Evolutionary conservation across 2,888 invertebrate species (phyloP), one percentile per base, ranked within the genome.

Genomic region (Cosmia pyralina): DNA sequence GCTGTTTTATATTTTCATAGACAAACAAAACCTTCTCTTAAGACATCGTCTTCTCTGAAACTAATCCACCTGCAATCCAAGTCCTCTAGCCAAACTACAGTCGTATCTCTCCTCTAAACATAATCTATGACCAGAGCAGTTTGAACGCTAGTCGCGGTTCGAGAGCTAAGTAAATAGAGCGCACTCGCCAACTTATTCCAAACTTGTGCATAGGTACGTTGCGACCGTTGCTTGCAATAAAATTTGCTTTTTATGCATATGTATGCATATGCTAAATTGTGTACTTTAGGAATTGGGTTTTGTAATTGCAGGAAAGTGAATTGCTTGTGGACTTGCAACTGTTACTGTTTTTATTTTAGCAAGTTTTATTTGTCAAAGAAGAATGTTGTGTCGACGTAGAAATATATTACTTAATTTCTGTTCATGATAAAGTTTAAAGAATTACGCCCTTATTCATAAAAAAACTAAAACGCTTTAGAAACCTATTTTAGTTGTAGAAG

Each of bases 101-200:
- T 72, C 79, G 46, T 67, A 71, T 79, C 80, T 83, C 58, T 50
- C 41, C 50, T 50, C 59, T 65, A 79, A 77, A 82, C 71, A 83
- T 89, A 88, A 79, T 91, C 90, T 91, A 81, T 89, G 88, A 58
- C 48, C 63, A 72, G 80, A 79, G 82, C 84, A 89, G 89, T 88
- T 88, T 81, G 87, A 87, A 83, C 87, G 84, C 84, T 86, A 88
- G 88, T 89, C 89, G 91, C 81, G 88, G 91, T 93, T 94, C 90
- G 90, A 94, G 93, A 90, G 92, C 89, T 92, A 90, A 90, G 92
- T 91, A 94, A 94, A 95, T 92, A 94, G 88, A 90, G 88, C 86
- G 88, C 86, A 91, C 88, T 90, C 83, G 88, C 87, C 82, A 92
- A 94, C 93, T 93, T 93, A 94, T 93, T 93, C 89, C 87, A 85